A percentile compares a stretch with the other conserved stretches of the same genome.
Evolutionary conservation across 2,113 vertebrate species (phyloP).

Genomic region (Himantopus leucocephalus): DNA sequence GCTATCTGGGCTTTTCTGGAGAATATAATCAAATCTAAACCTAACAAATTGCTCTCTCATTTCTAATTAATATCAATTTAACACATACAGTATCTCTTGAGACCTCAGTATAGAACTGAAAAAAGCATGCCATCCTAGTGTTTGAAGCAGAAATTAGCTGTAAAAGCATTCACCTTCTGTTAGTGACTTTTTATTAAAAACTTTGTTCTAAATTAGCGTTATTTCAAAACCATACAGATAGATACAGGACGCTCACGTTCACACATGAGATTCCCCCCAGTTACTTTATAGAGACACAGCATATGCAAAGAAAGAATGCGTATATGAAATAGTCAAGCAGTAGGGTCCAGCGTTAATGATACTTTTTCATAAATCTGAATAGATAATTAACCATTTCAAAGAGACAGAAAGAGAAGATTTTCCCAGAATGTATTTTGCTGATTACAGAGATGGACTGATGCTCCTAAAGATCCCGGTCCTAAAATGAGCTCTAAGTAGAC

Average conservation of each 20-base stretch:
- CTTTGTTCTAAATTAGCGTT: neutral
- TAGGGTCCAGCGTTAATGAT: neutral
- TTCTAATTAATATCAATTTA: constrained; percentile 26
- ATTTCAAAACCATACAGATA: neutral
- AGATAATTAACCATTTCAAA: neutral
- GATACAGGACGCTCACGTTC: neutral
- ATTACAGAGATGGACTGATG: neutral
- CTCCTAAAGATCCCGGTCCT: neutral
- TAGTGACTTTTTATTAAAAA: neutral
- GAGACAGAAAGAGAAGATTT: neutral
- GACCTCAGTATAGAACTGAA: neutral
- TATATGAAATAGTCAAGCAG: neutral
- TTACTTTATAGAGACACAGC: neutral
- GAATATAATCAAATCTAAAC: neutral
- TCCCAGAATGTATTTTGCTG: neutral
- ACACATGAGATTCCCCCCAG: neutral
- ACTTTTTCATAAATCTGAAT: neutral
- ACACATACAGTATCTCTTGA: neutral
- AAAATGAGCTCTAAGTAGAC: neutral
- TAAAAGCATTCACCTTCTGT: neutral
- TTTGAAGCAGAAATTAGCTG: neutral
- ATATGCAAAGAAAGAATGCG: neutral
- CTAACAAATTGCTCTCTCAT: neutral
- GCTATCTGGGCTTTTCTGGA: neutral
- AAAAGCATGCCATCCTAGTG: neutral